phyloP scores from a whole-genome alignment of 92 coral and sea anemone genomes.

The Nematostella vectensis region DNA sequence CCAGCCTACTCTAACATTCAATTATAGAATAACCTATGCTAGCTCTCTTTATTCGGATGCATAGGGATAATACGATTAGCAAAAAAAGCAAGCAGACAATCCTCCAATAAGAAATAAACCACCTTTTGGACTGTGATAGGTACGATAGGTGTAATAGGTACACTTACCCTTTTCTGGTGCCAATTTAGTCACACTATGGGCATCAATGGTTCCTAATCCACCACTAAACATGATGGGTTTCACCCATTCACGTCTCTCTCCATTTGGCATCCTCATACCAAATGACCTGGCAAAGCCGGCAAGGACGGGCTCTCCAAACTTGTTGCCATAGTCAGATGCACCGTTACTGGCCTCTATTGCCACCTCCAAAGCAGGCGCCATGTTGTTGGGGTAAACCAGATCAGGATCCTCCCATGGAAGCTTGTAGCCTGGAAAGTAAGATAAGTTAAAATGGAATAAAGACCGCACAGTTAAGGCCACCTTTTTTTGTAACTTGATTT shows the following conservation, averaged over 20 bases:
- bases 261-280: constrained; percentile 78
- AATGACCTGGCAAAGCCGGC: constrained; percentile 94
- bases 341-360: constrained; percentile 96
- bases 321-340: constrained; percentile 96
- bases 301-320: constrained; percentile 98
- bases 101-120: too few species aligned
- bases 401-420: constrained; percentile 87
- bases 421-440: constrained; percentile 52
- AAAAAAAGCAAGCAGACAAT: too few species aligned
- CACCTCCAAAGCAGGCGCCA: constrained; percentile 83
- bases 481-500: not conserved
- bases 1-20: too few species aligned
- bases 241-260: constrained; percentile 91
- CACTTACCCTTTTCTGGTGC: constrained; percentile 70
- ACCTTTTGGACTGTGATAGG: too few species aligned
- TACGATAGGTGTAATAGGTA: too few species aligned
- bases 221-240: constrained; percentile 99
- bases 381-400: constrained; percentile 71
- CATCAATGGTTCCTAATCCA: constrained; percentile 83
- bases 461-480: not conserved
- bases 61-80: too few species aligned
- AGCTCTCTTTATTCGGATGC: too few species aligned
- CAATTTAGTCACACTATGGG: constrained; percentile 42
- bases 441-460: too few species aligned
- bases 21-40: too few species aligned